phyloP scores from a whole-genome alignment of 2,888 invertebrate species.

The Conops quadrifasciatus region DNA sequence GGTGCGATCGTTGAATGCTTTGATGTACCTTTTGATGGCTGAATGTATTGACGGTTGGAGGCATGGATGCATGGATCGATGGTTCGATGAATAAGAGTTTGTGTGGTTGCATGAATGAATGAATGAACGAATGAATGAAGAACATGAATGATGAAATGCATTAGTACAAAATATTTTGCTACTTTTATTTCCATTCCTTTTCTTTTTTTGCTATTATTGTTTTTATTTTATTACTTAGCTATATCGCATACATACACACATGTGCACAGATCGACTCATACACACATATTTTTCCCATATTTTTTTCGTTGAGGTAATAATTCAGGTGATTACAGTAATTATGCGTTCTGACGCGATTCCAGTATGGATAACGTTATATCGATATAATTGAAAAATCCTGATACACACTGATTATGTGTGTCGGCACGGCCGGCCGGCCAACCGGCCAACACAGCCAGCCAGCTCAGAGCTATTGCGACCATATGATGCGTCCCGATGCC shows the following conservation, averaged over 20 bases:
- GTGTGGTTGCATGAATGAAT: too few species aligned
- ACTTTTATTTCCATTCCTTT: constrained; percentile 1
- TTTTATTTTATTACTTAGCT: neutral
- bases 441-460: neutral
- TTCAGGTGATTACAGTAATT: constrained; percentile 67
- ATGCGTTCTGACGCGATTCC: constrained; percentile 65
- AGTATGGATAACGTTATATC: constrained; percentile 66
- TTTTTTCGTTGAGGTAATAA: constrained; percentile 63
- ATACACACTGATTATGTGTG: constrained; percentile 65
- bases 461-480: neutral
- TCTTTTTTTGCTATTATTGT: neutral
- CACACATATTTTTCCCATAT: neutral
- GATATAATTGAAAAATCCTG: constrained; percentile 67
- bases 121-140: too few species aligned
- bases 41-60: neutral
- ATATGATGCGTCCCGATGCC: neutral
- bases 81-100: too few species aligned
- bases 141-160: constrained; percentile 5
- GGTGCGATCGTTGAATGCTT: constrained; percentile 3
- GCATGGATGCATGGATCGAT: too few species aligned
- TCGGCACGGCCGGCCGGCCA: constrained; percentile 5
- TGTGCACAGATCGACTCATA: neutral
- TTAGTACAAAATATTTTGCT: neutral
- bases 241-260: neutral
- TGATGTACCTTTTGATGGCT: too few species aligned